Conservation (phyloP, 2,888 invertebrate genomes). For the Netelia virgata region DNA sequence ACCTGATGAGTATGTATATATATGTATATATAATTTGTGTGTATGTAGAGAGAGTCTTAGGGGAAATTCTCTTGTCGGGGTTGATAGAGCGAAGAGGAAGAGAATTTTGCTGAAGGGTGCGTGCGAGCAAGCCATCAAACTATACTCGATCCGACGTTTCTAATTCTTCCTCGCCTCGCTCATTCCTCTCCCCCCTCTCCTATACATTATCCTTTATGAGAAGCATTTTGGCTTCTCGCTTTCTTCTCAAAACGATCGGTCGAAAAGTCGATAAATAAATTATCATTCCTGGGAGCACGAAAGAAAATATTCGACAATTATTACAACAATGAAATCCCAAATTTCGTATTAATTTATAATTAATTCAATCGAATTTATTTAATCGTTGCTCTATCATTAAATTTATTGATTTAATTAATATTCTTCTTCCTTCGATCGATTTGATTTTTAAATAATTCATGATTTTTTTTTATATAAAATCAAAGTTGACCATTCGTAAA, state of each 20-base stretch:
- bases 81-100: slow-evolving; percentile 46
- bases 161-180: slow-evolving; percentile 39
- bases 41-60: neutral
- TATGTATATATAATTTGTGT: neutral
- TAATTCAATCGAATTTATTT: too few relatives aligned
- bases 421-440: too few relatives aligned
- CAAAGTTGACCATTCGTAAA: neutral
- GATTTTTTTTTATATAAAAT: neutral
- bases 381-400: too few relatives aligned
- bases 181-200: slow-evolving; percentile 4
- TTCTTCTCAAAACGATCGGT: neutral
- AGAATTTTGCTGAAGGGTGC: slow-evolving; percentile 36
- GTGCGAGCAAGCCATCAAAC: slow-evolving; percentile 24
- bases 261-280: slow-evolving; percentile 14
- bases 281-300: neutral
- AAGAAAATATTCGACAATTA: too few relatives aligned
- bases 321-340: too few relatives aligned
- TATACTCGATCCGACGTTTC: slow-evolving; percentile 50
- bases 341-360: too few relatives aligned
- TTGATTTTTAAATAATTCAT: neutral
- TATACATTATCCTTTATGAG: neutral
- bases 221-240: slow-evolving; percentile 22
- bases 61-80: slow-evolving; percentile 16
- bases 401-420: too few relatives aligned
- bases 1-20: neutral